Percentiles rank a stretch among this genome's conserved stretches.
Evolutionary conservation across 2,113 vertebrate genomes (phyloP).

Genomic region (Myiopsitta monachus): DNA sequence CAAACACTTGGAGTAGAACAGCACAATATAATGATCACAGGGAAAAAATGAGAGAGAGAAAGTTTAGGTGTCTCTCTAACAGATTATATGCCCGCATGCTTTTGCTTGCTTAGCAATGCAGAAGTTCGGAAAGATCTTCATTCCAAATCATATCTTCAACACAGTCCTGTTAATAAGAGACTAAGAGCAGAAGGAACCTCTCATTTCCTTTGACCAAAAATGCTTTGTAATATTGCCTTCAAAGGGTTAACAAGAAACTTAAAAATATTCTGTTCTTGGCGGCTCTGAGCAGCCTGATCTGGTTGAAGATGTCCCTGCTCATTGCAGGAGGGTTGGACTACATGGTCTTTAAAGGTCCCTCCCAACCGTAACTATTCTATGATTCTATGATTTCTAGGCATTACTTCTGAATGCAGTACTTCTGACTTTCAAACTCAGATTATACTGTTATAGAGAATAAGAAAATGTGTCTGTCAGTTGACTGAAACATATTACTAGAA

Average conservation of each 20-base stretch:
- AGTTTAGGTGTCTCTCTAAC: not conserved
- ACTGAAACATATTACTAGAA: not conserved
- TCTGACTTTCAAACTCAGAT: not conserved
- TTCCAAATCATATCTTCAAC: not conserved
- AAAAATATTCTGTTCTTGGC: not conserved
- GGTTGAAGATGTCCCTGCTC: too few relatives aligned
- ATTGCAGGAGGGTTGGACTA: too few relatives aligned
- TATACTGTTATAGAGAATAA: not conserved
- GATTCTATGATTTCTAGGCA: not conserved
- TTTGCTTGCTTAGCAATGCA: not conserved
- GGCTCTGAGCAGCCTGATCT: too few relatives aligned
- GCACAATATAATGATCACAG: not conserved
- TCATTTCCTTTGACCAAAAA: not conserved
- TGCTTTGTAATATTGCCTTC: not conserved
- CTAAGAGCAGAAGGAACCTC: not conserved
- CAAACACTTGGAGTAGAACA: not conserved
- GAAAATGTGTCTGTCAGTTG: not conserved
- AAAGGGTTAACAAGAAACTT: not conserved
- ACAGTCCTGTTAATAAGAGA: not conserved
- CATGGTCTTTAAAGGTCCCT: too few relatives aligned
- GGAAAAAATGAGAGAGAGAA: too few relatives aligned
- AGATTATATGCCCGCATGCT: not conserved
- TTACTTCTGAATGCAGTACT: not conserved
- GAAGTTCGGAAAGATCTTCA: not conserved
- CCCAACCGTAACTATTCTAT: too few relatives aligned